Evolutionary conservation across 2,888 invertebrate genomes (phyloP).

Genomic region (Apamea sordens): DNA sequence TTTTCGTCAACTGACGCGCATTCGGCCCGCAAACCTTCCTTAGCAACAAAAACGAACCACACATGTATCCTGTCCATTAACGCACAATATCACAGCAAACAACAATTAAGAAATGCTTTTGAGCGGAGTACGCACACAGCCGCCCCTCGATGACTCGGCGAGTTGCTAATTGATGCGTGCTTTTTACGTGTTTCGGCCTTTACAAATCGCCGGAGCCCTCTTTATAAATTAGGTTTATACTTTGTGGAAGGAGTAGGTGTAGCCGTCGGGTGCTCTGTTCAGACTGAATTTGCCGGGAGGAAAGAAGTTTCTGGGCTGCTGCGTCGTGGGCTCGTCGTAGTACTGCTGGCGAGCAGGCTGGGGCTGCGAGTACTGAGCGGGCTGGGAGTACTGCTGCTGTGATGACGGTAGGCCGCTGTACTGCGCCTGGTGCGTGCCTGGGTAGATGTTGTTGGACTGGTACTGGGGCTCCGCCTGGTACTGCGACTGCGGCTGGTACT

Average conservation of each 20-base stretch:
- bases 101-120: slow-evolving; percentile 89
- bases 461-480: slow-evolving; percentile 80
- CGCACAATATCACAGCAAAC: slow-evolving; percentile 90
- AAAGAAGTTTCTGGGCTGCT: slow-evolving; percentile 93
- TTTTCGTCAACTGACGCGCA: slow-evolving; percentile 76
- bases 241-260: slow-evolving; percentile 95
- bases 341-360: slow-evolving; percentile 85
- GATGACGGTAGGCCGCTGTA: slow-evolving; percentile 86
- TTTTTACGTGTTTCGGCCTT: slow-evolving; percentile 82
- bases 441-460: slow-evolving; percentile 87
- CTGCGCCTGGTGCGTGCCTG: slow-evolving; percentile 87
- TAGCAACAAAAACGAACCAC: slow-evolving; percentile 82
- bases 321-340: slow-evolving; percentile 91
- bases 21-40: slow-evolving; percentile 75
- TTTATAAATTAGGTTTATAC: slow-evolving; percentile 84
- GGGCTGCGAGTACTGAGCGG: slow-evolving; percentile 76
- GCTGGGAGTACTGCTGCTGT: slow-evolving; percentile 79
- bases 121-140: slow-evolving; percentile 77
- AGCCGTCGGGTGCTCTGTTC: slow-evolving; percentile 96
- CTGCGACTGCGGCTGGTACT: slow-evolving; percentile 78
- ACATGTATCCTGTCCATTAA: slow-evolving; percentile 86
- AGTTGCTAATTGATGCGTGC: slow-evolving; percentile 85
- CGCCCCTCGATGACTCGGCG: slow-evolving; percentile 86
- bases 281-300: slow-evolving; percentile 96
- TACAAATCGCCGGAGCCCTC: slow-evolving; percentile 82